Conservation (phyloP, 2,888 invertebrate genomes). For the Drosophila mimetica region DNA sequence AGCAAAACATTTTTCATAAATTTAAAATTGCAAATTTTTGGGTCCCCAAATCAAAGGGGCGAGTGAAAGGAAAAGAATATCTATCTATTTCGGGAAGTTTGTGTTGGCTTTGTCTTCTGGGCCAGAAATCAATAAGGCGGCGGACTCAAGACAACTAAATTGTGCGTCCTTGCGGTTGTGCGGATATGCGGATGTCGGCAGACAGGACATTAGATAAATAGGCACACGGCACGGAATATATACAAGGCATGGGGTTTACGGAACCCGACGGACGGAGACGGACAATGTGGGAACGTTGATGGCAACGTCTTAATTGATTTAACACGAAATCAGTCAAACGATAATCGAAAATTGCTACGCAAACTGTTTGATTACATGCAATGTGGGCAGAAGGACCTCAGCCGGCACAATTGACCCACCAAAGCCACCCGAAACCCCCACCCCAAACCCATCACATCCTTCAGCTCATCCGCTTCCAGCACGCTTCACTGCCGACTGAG, state of each 20-base stretch:
- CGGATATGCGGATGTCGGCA: conserved; percentile 15
- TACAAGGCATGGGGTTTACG: not conserved
- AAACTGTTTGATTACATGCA: conserved; percentile 81
- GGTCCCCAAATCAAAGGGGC: conserved; percentile 58
- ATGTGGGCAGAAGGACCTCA: conserved; percentile 49
- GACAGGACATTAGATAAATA: conserved; percentile 73
- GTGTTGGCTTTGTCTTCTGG: not conserved
- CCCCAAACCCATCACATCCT: conserved; percentile 26
- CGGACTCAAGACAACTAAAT: conserved; percentile 31
- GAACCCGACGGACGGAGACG: conserved; percentile 36
- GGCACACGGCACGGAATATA: conserved; percentile 62
- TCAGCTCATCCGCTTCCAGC: conserved; percentile 51
- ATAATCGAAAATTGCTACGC: conserved; percentile 80
- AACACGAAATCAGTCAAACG: conserved; percentile 80
- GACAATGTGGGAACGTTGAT: conserved; percentile 46
- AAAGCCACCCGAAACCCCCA: not conserved
- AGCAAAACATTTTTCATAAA: conserved; percentile 64
- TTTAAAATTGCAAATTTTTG: conserved; percentile 66
- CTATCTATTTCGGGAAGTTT: conserved; percentile 10
- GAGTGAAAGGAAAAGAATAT: conserved; percentile 13
- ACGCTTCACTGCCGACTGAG: conserved; percentile 65
- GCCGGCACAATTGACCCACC: conserved; percentile 33
- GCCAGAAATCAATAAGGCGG: conserved; percentile 61
- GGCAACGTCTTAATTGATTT: conserved; percentile 79
- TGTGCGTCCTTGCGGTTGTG: conserved; percentile 37